These are phyloP conservation scores for Hyperoplus immaculatus DNA, from an alignment of 2,797 vertebrate species.

Conservation along the genomic window DNA sequence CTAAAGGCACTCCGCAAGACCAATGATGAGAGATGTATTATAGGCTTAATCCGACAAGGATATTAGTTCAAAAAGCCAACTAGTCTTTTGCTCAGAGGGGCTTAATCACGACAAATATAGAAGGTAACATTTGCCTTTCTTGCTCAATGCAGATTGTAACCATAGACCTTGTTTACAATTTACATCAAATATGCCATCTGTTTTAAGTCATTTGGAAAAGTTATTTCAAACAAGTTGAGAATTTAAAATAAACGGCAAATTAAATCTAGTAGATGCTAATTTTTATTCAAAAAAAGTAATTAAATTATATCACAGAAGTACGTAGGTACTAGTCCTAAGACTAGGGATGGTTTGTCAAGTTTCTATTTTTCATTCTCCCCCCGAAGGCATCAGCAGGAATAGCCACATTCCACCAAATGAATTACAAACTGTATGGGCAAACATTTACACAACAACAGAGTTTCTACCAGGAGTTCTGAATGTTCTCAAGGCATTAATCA, in stretches of 20 bases:
- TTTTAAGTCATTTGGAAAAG: neutral
- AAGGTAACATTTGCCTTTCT: neutral
- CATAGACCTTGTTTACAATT: neutral
- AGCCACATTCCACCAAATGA: constrained; percentile 63
- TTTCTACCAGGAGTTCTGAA: constrained; percentile 35
- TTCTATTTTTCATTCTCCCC: constrained; percentile 30
- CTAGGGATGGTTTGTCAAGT: neutral
- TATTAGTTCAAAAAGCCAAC: neutral
- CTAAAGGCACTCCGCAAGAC: neutral
- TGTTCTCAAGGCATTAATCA: constrained; percentile 35
- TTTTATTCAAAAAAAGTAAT: neutral
- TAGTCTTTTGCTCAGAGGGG: neutral
- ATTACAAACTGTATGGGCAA: constrained; percentile 26
- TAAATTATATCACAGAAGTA: too few species aligned
- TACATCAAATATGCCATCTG: neutral
- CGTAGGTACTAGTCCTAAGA: too few species aligned
- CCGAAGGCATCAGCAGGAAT: constrained; percentile 60
- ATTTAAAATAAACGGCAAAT: neutral
- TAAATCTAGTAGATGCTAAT: neutral
- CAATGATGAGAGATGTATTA: too few species aligned
- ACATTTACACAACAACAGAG: constrained; percentile 36
- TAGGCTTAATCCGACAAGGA: neutral
- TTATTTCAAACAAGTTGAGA: neutral
- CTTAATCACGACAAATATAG: neutral
- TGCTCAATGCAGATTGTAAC: neutral